These are phyloP conservation scores for Hiodon tergisus DNA, from an alignment of 2,113 vertebrate genomes.

Conservation along the genomic window DNA sequence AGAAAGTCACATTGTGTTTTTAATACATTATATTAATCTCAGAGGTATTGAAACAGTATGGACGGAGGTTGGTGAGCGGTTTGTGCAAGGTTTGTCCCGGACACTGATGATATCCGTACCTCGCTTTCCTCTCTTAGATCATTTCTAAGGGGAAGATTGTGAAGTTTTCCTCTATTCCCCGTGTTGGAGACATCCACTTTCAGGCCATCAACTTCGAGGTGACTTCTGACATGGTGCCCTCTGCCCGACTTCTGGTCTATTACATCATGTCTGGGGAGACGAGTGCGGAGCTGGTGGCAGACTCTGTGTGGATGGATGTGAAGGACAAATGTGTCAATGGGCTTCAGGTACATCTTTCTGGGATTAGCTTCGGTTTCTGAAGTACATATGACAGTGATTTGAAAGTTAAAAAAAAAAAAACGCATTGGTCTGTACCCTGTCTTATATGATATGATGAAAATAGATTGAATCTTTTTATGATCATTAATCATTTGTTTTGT, in stretches of 20 bases:
- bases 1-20: too few relatives aligned
- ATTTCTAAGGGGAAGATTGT: slow-evolving; percentile 76
- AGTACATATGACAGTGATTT: too few relatives aligned
- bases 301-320: slow-evolving; percentile 82
- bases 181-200: slow-evolving; percentile 35
- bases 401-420: too few relatives aligned
- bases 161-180: slow-evolving; percentile 51
- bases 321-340: slow-evolving; percentile 72
- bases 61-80: too few relatives aligned
- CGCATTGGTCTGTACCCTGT: too few relatives aligned
- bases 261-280: slow-evolving; percentile 75
- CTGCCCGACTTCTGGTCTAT: slow-evolving; percentile 81
- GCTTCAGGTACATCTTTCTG: slow-evolving; percentile 61
- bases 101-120: background rate
- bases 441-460: background rate
- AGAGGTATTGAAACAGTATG: too few relatives aligned
- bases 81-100: background rate
- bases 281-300: slow-evolving; percentile 78
- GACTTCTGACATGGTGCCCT: slow-evolving; percentile 79
- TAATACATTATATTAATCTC: too few relatives aligned
- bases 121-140: slow-evolving; percentile 48
- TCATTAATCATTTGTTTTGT: background rate
- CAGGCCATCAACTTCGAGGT: slow-evolving; percentile 70
- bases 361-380: background rate
- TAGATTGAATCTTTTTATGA: background rate